Conservation (phyloP, 2,888 invertebrate species). For the Oscheius myriophilus region DNA sequence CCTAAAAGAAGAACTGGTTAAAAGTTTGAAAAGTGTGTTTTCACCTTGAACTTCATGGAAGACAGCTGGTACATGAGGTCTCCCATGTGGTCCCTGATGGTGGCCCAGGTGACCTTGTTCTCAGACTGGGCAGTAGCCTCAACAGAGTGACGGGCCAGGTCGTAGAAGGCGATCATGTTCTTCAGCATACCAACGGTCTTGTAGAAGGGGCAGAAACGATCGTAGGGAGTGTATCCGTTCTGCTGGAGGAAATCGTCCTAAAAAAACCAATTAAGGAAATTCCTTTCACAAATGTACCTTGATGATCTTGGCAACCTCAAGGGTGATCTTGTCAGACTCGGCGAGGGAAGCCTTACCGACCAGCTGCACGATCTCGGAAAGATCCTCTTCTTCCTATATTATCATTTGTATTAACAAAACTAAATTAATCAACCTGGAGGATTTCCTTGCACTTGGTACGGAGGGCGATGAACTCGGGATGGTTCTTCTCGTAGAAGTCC, state of each 20-base stretch:
- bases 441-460: constrained; percentile 93
- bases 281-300: constrained; percentile 73
- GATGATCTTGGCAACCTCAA: constrained; percentile 88
- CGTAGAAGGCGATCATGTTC: constrained; percentile 98
- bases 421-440: constrained; percentile 68
- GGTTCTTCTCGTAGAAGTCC: constrained; percentile 99
- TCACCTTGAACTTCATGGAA: constrained; percentile 98
- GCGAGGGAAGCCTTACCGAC: constrained; percentile 92
- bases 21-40: constrained; percentile 37
- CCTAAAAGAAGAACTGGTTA: constrained; percentile 75
- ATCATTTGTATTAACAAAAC: not conserved
- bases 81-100: constrained; percentile 95
- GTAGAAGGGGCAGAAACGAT: constrained; percentile 97
- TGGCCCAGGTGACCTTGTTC: constrained; percentile 84
- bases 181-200: constrained; percentile 98
- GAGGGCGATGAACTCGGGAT: constrained; percentile 93
- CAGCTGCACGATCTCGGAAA: constrained; percentile 98
- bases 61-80: constrained; percentile 94
- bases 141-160: constrained; percentile 95
- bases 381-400: constrained; percentile 91
- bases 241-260: constrained; percentile 99
- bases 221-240: constrained; percentile 83
- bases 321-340: constrained; percentile 97
- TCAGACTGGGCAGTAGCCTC: constrained; percentile 98
- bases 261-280: constrained; percentile 75